phyloP scores from a whole-genome alignment of 2,888 invertebrate species.

The Agrotis clavis region DNA sequence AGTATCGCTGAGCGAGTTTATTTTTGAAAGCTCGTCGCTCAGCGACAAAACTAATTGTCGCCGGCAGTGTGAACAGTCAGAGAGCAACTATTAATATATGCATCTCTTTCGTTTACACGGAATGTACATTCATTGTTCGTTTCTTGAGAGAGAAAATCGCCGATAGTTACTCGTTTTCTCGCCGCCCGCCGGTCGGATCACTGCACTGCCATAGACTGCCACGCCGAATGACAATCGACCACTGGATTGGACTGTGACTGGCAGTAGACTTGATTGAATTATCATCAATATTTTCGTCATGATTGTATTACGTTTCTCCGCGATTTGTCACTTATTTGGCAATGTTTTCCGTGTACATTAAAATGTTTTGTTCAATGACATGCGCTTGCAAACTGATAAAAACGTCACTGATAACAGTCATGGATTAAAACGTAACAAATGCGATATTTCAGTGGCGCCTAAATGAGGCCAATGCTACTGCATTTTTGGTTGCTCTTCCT shows the following conservation, averaged over 20 bases:
- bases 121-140: too few relatives aligned
- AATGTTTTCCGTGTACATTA: constrained; percentile 21
- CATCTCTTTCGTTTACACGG: too few relatives aligned
- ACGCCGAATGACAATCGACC: too few relatives aligned
- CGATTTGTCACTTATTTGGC: constrained; percentile 40
- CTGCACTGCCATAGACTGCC: too few relatives aligned
- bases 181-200: too few relatives aligned
- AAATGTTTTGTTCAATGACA: constrained; percentile 41
- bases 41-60: too few relatives aligned
- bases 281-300: constrained; percentile 11
- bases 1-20: too few relatives aligned
- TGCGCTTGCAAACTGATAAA: constrained; percentile 44
- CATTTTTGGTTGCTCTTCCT: constrained; percentile 9
- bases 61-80: too few relatives aligned
- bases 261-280: constrained; percentile 3
- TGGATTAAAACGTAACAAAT: constrained; percentile 47
- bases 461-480: constrained; percentile 26
- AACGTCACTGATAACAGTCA: constrained; percentile 49
- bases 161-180: too few relatives aligned
- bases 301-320: constrained; percentile 10
- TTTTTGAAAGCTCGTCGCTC: too few relatives aligned
- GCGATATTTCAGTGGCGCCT: constrained; percentile 38
- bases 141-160: too few relatives aligned
- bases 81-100: too few relatives aligned
- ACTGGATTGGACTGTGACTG: neutral